phyloP scores from a whole-genome alignment of 2,797 vertebrate species.

The Lepilemur ruficaudatus region DNA sequence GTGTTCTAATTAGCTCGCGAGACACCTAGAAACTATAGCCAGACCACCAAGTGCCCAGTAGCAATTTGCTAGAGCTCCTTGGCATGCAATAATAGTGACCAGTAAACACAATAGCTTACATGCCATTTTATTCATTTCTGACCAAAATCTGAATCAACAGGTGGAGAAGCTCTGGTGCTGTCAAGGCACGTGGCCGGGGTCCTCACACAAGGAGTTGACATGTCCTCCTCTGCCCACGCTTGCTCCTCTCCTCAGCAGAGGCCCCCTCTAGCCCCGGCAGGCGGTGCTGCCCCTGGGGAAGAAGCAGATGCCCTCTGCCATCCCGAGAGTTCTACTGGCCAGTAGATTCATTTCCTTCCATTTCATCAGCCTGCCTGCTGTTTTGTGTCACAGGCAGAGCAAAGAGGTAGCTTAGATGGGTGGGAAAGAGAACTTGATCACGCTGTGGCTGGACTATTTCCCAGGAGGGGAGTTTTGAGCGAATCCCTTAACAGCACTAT shows the following conservation, averaged over 20 bases:
- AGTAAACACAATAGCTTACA: not conserved
- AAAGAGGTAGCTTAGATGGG: not conserved
- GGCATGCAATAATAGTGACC: not conserved
- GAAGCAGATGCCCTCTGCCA: not conserved
- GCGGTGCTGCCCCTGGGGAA: not conserved
- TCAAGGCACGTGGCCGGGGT: too few relatives aligned
- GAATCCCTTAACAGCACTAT: not conserved
- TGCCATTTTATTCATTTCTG: not conserved
- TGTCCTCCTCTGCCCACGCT: not conserved
- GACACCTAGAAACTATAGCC: not conserved
- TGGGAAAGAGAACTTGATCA: not conserved
- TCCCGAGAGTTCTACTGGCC: not conserved
- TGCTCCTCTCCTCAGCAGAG: not conserved
- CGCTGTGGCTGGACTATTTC: not conserved
- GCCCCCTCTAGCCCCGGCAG: not conserved
- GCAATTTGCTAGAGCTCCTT: not conserved
- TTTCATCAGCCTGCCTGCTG: not conserved
- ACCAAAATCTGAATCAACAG: not conserved
- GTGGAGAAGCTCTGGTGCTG: not conserved
- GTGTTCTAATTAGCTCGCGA: not conserved
- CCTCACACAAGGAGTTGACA: rapidly evolving
- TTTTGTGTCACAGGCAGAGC: not conserved
- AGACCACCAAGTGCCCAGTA: not conserved
- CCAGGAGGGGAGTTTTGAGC: not conserved
- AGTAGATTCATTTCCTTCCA: not conserved